Percentiles rank a stretch among this genome's conserved stretches.
These are phyloP conservation scores for Gallinago solitaria DNA, from an alignment of 2,797 vertebrate genomes.

Conservation along the genomic window DNA sequence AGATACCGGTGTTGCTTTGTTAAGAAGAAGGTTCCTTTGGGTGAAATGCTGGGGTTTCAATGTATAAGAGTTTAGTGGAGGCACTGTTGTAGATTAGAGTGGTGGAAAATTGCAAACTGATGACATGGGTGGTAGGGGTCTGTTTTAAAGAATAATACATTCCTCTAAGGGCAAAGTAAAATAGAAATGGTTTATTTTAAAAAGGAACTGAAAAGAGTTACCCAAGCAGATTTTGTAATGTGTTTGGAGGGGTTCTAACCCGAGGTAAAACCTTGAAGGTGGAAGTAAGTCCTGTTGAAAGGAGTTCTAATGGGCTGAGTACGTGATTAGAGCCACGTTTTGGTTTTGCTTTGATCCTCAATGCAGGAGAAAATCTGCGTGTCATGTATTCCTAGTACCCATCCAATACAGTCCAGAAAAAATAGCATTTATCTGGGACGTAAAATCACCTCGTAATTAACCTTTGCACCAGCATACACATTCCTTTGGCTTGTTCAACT, in stretches of 20 bases:
- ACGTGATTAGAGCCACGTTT: neutral
- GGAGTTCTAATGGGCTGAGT: neutral
- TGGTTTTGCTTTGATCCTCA: neutral
- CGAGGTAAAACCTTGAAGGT: neutral
- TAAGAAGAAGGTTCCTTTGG: neutral
- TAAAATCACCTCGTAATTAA: constrained; percentile 6
- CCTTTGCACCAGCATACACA: neutral
- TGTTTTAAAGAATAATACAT: neutral
- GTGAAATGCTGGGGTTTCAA: neutral
- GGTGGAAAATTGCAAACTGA: neutral
- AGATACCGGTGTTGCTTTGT: neutral
- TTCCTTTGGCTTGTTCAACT: neutral
- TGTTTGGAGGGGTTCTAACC: neutral
- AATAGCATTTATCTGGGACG: neutral
- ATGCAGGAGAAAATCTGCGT: neutral
- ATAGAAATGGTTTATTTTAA: neutral
- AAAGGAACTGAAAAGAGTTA: neutral
- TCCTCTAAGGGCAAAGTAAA: neutral
- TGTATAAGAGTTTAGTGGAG: neutral
- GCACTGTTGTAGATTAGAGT: fast-evolving
- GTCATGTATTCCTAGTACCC: neutral
- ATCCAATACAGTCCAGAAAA: neutral
- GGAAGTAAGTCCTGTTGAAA: neutral
- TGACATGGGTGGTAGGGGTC: neutral
- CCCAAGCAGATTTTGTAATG: neutral